Evolutionary conservation across 2,113 vertebrate species (phyloP), one percentile per base, ranked within the genome.

Genomic region (Thryonomys swinderianus): DNA sequence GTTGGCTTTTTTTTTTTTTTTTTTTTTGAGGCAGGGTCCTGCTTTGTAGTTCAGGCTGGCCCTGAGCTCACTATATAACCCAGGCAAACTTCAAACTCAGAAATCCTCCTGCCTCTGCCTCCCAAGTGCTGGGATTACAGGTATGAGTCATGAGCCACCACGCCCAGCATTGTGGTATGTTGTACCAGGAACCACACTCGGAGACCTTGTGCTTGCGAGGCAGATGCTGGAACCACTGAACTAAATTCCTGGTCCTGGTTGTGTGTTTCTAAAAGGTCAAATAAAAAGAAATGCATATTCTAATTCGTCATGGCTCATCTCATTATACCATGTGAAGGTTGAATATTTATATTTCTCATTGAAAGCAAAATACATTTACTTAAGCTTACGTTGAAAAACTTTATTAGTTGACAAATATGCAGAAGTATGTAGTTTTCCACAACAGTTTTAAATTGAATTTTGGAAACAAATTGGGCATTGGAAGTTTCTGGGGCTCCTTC

Each of bases 221-320:
- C n/a, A n/a, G n/a, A n/a, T n/a, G n/a, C n/a, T n/a, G n/a, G n/a
- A n/a, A n/a, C n/a, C n/a, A n/a, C n/a, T n/a, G n/a, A n/a, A n/a
- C n/a, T n/a, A n/a, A n/a, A n/a, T n/a, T n/a, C n/a, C n/a, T n/a
- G n/a, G n/a, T n/a, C n/a, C n/a, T n/a, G n/a, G 64, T 32, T 69
- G 7, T 57, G 37, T 62, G 23, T 40, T 88, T 81, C 53, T 67
- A 85, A 88, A 42, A 42, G 69, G n/a, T 66, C 57, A 92, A 88
- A 71, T 85, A 83, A 89, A 55, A 42, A 71, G 14, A 91, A 97
- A 67, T 74, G 78, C 53, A 73, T 67, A 88, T 71, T 95, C 14
- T 73, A 91, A 37, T 69, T 69, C 88, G 42, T 66, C 34, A 73
- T 57, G 30, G 27, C 34, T 69, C 34, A 73, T 51, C 32, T 40